Evolutionary conservation across 1,140 invertebrate species (phyloP), one percentile per base, ranked within the genome.

Genomic region (Drosophila nannoptera): DNA sequence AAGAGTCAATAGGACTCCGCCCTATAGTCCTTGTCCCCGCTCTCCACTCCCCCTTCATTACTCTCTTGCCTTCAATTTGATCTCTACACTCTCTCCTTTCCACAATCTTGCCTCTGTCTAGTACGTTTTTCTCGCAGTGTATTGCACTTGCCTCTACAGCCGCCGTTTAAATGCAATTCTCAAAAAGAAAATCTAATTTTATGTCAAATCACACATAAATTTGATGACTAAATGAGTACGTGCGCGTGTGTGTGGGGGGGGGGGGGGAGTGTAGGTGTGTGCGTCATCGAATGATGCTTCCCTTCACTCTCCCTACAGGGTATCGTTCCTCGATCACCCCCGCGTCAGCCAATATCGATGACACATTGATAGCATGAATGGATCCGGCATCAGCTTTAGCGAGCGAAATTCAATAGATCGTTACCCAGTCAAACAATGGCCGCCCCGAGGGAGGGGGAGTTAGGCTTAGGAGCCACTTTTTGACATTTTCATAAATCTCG

Each of bases 401-500:
- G 43, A 53, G 40, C 38, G 56, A 52, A 60, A 60, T 67, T 68
- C 42, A 55, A 68, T 59, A 45, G 50, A 53, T 68, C 65, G 58
- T 60, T 36, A 43, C 12, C 22, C 4, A 43, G 0, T 7, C 40
- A 14, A 14, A 43, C 40, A 14, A n/a, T 7, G 12, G 7, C 40
- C n/a, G n/a, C 38, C n/a, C 38, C 22, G 3, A 22, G 11, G n/a
- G n/a, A 32, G 9, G 22, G 11, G 29, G 48, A 11, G 64, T 12
- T 70, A 48, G 35, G 49, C 48, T 36, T 62, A 54, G 33, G 22
- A 53, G 56, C 11, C 32, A 49, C 22, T 22, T 22, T 52, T 60
- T 81, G 78, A 82, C 78, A 81, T 74, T 75, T 81, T 76, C 70
- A 82, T 82, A 77, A 81, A 82, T 81, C 60, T 55, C 40, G 42